phyloP scores from a whole-genome alignment of 2,113 vertebrate genomes.

The Urocynchramus pylzowi region DNA sequence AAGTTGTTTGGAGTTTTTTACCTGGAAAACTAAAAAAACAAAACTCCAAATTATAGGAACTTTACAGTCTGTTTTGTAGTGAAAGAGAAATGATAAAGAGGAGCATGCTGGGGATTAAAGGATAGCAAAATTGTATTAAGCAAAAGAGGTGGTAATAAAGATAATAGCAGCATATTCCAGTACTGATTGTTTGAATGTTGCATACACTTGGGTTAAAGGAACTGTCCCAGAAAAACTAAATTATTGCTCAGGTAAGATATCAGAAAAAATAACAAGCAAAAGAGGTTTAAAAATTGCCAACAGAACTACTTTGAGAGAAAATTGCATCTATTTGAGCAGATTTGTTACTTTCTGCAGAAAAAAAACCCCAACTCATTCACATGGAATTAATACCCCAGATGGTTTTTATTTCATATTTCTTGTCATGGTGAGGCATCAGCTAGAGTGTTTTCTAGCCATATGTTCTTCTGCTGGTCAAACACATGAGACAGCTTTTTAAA shows the following conservation, averaged over 20 bases:
- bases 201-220: background rate
- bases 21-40: background rate
- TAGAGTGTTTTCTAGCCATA: background rate
- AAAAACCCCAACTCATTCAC: background rate
- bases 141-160: background rate
- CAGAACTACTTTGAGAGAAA: background rate
- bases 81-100: background rate
- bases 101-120: background rate
- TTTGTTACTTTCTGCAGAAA: background rate
- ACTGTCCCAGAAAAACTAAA: background rate
- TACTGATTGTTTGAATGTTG: background rate
- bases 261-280: background rate
- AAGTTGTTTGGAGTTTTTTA: background rate
- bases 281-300: background rate
- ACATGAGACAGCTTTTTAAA: background rate
- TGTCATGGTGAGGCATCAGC: background rate
- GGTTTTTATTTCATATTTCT: background rate
- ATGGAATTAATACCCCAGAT: background rate
- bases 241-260: background rate
- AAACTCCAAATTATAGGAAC: background rate
- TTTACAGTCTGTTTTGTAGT: background rate
- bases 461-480: background rate
- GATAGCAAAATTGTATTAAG: background rate
- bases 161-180: background rate
- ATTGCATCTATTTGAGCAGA: background rate